Evolutionary conservation across 2,888 invertebrate species (phyloP).

Genomic region (Drosophila quinaria): DNA sequence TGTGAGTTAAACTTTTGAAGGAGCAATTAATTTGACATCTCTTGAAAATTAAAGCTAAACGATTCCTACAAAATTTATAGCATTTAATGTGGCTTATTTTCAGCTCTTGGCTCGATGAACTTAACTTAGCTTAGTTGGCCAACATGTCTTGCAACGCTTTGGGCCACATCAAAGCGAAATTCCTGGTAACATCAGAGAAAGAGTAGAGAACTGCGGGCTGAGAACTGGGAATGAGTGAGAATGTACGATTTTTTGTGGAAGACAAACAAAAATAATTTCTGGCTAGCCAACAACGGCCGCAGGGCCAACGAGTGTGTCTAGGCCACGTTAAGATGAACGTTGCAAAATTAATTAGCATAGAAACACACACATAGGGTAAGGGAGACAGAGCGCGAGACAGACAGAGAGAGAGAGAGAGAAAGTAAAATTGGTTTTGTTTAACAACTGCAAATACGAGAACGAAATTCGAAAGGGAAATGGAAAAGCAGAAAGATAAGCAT

Average conservation of each 20-base stretch:
- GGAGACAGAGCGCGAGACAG: background rate
- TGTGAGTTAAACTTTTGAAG: slow-evolving; percentile 1
- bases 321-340: slow-evolving; percentile 22
- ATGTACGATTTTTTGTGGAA: slow-evolving; percentile 27
- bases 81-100: background rate
- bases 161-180: slow-evolving; percentile 54
- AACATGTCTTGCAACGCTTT: slow-evolving; percentile 5
- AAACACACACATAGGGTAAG: slow-evolving; percentile 47
- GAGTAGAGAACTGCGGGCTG: slow-evolving; percentile 15
- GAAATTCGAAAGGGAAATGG: slow-evolving; percentile 36
- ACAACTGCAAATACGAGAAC: slow-evolving; percentile 21
- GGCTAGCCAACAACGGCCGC: slow-evolving; percentile 23
- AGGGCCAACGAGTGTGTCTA: slow-evolving; percentile 1
- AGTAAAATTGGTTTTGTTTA: slow-evolving; percentile 24
- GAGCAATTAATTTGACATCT: slow-evolving; percentile 45
- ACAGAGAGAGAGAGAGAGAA: too few relatives aligned
- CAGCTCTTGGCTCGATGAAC: background rate
- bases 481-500: slow-evolving; percentile 24
- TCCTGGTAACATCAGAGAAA: slow-evolving; percentile 8
- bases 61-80: background rate
- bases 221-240: slow-evolving; percentile 12
- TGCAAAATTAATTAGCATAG: slow-evolving; percentile 75
- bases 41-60: slow-evolving; percentile 10
- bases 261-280: slow-evolving; percentile 30
- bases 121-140: slow-evolving; percentile 1